Percentiles rank a stretch among this genome's conserved stretches.
phyloP scores from a whole-genome alignment of 30 jellyfish, hydroid and myxozoan species.

The Morbakka virulenta region DNA sequence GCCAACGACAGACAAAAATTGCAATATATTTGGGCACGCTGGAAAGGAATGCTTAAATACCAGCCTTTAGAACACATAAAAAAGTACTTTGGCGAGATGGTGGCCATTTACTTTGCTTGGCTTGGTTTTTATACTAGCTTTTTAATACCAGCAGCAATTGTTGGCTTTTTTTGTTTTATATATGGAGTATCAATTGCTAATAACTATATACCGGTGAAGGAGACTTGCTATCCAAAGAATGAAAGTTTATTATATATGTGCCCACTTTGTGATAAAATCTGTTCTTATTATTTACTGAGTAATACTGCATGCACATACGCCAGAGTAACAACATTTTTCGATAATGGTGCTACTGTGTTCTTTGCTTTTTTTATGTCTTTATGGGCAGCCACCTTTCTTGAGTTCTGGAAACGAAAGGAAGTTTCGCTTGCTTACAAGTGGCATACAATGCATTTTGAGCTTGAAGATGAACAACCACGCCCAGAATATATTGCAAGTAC shows the following conservation, averaged over 20 bases:
- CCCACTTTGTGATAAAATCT: constrained; percentile 92
- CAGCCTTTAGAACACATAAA: constrained; percentile 89
- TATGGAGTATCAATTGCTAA: constrained; percentile 83
- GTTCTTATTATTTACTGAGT: constrained; percentile 82
- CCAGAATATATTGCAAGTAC: constrained; percentile 91
- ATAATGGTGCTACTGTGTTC: constrained; percentile 95
- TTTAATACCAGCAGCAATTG: constrained; percentile 94
- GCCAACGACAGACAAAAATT: constrained; percentile 84
- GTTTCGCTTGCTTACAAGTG: constrained; percentile 93
- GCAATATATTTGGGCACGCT: constrained; percentile 92
- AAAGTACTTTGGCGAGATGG: constrained; percentile 94
- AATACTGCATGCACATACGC: constrained; percentile 78
- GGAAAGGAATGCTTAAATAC: constrained; percentile 83
- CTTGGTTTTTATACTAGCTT: constrained; percentile 91
- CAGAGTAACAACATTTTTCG: constrained; percentile 89
- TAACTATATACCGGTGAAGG: constrained; percentile 70
- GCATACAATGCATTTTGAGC: constrained; percentile 99
- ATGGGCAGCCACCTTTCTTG: constrained; percentile 96
- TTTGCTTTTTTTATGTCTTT: constrained; percentile 96
- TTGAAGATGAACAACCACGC: constrained; percentile 96
- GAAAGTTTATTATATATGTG: constrained; percentile 79
- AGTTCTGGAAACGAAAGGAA: constrained; percentile 95
- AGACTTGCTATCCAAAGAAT: constrained; percentile 73
- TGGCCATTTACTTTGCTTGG: constrained; percentile 97
- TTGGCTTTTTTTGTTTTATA: constrained; percentile 88